A percentile compares a stretch with the other conserved stretches of the same genome.
Conservation (phyloP, 2,888 invertebrate species). For the Cerastis rubricosa region DNA sequence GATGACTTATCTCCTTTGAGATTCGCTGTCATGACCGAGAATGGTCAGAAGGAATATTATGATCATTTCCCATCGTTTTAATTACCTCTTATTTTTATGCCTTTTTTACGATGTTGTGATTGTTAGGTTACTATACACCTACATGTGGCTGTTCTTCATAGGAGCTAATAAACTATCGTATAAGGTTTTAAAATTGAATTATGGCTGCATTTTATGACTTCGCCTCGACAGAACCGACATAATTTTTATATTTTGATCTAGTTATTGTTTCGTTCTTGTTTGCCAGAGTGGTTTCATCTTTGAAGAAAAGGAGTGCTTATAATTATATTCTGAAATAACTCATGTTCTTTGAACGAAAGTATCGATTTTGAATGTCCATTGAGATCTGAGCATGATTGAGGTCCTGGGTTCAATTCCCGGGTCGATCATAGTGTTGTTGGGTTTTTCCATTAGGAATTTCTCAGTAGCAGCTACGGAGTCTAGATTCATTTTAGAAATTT, state of each 20-base stretch:
- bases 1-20: background rate
- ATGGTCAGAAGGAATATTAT: background rate
- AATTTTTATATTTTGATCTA: conserved; percentile 7
- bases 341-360: background rate
- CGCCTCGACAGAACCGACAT: background rate
- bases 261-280: background rate
- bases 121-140: background rate
- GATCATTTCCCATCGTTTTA: background rate
- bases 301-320: background rate
- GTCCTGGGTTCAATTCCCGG: background rate
- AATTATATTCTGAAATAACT: background rate
- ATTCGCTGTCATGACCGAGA: background rate
- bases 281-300: background rate
- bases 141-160: conserved; percentile 9
- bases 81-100: background rate
- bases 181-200: conserved; percentile 22
- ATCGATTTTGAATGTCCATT: background rate
- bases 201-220: conserved; percentile 26
- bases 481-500: too few relatives aligned
- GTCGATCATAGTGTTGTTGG: background rate
- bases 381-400: background rate
- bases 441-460: background rate
- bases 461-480: too few relatives aligned
- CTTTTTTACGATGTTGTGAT: conserved; percentile 1
- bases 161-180: conserved; percentile 10